Base-by-base conservation (phyloP, 2,113 vertebrate species). In the Heliornis fulica region DNA sequence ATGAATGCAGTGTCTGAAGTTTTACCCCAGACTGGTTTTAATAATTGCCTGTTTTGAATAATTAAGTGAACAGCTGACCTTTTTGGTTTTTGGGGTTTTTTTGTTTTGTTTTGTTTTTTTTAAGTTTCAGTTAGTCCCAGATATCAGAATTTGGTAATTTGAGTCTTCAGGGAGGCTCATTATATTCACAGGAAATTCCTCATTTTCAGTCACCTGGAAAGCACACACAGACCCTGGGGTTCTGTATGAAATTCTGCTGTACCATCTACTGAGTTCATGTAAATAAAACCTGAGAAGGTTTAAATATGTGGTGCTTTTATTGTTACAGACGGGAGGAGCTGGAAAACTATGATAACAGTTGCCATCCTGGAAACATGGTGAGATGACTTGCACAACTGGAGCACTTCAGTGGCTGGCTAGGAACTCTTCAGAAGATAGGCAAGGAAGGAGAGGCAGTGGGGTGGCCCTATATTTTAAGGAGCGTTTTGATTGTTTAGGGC, bases 141-240 rank as follows among this genome's bases (percentile, higher is more conserved):
- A 34, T 71, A n/a, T 7, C 11, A 31, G 15, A 20, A 54, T 22
- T 28, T 15, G 48, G 25, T 15, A 34, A 70, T 23, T 9, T 9
- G 48, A 40, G 29, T 18, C 38, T 31, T 31, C 23, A 20, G n/a
- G 41, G 28, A 38, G 13, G 38, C 29, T 71, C 38, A 1, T 8
- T 15, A 2, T 41, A 2, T 41, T 59, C 25, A 9, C 9, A 3
- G 21, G 25, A 40, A 22, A 1, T 4, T 8, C n/a, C 29, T 41
- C 3, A 4, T n/a, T 41, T 25, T 38, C 41, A 69, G 77, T n/a
- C 53, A 4, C 23, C 7, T 3, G 26, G 53, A 17, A 23, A 31
- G 57, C 54, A 13, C 0, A 1, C 2, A 9, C 16, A 31, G 60
- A 5, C 16, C 15, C 6, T 4, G 8, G 23, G 20, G 5, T 3